phyloP scores from a whole-genome alignment of 2,797 vertebrate genomes.

The Diplodus puntazzo region DNA sequence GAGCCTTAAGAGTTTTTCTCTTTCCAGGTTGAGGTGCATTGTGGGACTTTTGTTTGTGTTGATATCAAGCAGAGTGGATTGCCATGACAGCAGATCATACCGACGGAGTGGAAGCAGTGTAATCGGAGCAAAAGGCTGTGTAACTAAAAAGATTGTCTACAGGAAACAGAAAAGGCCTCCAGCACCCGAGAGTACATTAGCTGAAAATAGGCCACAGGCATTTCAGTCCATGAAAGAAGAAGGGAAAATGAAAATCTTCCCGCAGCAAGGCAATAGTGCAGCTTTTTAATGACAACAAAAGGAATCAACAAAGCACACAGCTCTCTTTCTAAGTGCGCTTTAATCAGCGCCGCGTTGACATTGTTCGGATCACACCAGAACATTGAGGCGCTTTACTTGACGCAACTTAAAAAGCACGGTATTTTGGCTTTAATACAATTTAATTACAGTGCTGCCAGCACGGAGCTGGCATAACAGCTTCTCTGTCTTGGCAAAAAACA shows the following conservation, averaged over 20 bases:
- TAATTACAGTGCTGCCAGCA: slow-evolving; percentile 72
- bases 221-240: slow-evolving; percentile 74
- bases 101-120: slow-evolving; percentile 60
- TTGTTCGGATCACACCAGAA: slow-evolving; percentile 66
- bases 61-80: slow-evolving; percentile 60
- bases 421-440: slow-evolving; percentile 72
- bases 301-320: slow-evolving; percentile 72
- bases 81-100: slow-evolving; percentile 69
- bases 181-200: slow-evolving; percentile 75
- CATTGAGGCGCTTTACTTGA: slow-evolving; percentile 65
- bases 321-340: slow-evolving; percentile 61
- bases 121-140: slow-evolving; percentile 69
- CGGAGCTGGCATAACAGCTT: slow-evolving; percentile 63
- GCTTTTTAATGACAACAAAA: slow-evolving; percentile 76
- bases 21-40: slow-evolving; percentile 66
- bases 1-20: slow-evolving; percentile 59
- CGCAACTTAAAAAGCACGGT: slow-evolving; percentile 61
- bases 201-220: slow-evolving; percentile 78
- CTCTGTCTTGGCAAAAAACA: slow-evolving; percentile 70
- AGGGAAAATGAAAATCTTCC: slow-evolving; percentile 73
- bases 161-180: slow-evolving; percentile 72
- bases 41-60: slow-evolving; percentile 60
- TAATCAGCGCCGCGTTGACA: slow-evolving; percentile 69
- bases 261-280: slow-evolving; percentile 68
- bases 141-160: slow-evolving; percentile 77